Evolutionary conservation across 2,888 invertebrate genomes (phyloP).

Genomic region (Caenorhabditis wallacei): DNA sequence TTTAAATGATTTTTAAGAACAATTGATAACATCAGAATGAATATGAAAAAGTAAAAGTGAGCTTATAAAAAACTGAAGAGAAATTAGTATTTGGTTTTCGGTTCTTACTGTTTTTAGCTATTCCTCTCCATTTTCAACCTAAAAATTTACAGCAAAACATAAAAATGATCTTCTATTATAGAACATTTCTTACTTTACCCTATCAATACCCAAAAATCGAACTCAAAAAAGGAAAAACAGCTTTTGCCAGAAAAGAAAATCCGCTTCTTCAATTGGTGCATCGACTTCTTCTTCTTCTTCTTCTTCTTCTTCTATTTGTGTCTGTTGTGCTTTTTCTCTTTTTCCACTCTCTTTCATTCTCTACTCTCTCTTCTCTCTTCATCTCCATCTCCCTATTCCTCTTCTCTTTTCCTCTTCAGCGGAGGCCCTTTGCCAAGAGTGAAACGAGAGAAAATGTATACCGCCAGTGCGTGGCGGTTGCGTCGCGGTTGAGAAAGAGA

Average conservation of each 20-base stretch:
- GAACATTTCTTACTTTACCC: background rate
- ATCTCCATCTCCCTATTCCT: background rate
- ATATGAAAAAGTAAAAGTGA: too few species aligned
- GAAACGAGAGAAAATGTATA: background rate
- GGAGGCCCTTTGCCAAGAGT: background rate
- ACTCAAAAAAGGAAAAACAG: background rate
- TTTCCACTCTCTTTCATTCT: background rate
- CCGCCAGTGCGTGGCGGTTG: background rate
- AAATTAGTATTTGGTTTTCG: too few species aligned
- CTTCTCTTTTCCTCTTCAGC: background rate
- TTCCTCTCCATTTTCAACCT: too few species aligned
- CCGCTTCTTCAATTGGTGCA: background rate
- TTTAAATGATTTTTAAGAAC: too few species aligned
- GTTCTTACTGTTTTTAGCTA: too few species aligned
- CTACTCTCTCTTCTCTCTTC: background rate
- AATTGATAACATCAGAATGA: too few species aligned
- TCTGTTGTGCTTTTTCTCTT: background rate
- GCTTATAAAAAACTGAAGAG: too few species aligned
- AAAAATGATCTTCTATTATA: too few species aligned
- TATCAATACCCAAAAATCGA: background rate
- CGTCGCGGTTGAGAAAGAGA: background rate
- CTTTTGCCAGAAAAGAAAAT: background rate
- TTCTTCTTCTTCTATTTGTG: conserved; percentile 1
- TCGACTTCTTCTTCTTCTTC: too few species aligned
- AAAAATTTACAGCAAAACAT: too few species aligned